Conservation (phyloP, 2,113 vertebrate species). For the Zosterops lateralis region DNA sequence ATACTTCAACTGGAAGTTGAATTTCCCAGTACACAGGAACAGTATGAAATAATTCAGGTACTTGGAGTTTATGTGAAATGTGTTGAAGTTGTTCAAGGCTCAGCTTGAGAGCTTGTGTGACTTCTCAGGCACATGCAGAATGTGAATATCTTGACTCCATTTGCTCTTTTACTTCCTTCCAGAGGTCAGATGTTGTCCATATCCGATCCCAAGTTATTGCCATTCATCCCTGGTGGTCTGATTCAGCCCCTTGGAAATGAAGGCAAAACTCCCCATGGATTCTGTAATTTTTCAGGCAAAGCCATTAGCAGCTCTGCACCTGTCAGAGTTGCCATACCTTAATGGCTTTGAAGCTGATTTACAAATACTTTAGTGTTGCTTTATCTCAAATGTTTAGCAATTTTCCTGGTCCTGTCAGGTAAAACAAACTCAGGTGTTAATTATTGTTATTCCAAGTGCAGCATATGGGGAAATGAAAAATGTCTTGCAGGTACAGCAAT, state of each 20-base stretch:
- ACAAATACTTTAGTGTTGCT: background rate
- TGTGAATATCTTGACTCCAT: background rate
- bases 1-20: background rate
- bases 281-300: background rate
- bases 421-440: background rate
- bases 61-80: background rate
- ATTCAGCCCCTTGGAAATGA: background rate
- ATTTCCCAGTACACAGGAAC: background rate
- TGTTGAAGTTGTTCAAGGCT: background rate
- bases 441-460: background rate
- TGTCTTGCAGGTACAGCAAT: background rate
- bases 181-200: background rate
- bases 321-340: background rate
- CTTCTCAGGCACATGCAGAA: background rate
- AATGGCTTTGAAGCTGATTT: background rate
- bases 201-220: fast-evolving
- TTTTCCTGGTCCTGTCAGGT: background rate
- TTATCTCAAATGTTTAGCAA: background rate
- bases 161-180: background rate
- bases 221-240: background rate
- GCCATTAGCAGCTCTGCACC: background rate
- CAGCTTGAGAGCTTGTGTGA: background rate
- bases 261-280: background rate
- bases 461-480: background rate
- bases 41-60: background rate